Evolutionary conservation across 2,113 vertebrate species (phyloP).

Genomic region (Axis porcinus): DNA sequence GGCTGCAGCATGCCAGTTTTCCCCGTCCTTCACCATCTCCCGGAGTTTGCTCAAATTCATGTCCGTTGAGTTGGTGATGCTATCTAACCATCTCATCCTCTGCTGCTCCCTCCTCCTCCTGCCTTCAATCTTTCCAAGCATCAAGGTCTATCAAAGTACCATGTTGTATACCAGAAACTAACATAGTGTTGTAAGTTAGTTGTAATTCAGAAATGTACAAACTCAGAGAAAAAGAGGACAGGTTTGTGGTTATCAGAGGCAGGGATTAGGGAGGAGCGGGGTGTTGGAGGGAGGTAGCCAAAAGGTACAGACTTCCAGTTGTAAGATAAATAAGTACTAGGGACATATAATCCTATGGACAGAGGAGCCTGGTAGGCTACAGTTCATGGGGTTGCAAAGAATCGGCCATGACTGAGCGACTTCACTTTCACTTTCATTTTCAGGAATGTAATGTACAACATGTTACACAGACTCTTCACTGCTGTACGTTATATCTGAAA

Average conservation of each 20-base stretch:
- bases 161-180: not conserved
- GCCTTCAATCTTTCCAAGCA: not conserved
- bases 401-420: not conserved
- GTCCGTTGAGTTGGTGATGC: not conserved
- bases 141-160: not conserved
- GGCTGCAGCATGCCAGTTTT: not conserved
- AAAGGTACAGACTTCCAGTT: not conserved
- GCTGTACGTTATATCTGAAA: not conserved
- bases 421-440: not conserved
- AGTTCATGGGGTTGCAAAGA: not conserved
- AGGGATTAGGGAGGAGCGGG: not conserved
- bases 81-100: not conserved
- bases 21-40: not conserved
- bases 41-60: not conserved
- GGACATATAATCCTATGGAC: not conserved
- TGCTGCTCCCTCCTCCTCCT: not conserved
- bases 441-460: not conserved
- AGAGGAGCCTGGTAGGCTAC: not conserved
- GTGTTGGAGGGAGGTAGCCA: not conserved
- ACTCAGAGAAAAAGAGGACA: not conserved
- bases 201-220: not conserved
- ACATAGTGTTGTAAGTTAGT: not conserved
- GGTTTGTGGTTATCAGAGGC: not conserved
- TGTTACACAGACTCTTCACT: not conserved
- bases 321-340: not conserved